Base-by-base conservation (phyloP, 2,888 invertebrate genomes). In the Platycheirus rosarum region DNA sequence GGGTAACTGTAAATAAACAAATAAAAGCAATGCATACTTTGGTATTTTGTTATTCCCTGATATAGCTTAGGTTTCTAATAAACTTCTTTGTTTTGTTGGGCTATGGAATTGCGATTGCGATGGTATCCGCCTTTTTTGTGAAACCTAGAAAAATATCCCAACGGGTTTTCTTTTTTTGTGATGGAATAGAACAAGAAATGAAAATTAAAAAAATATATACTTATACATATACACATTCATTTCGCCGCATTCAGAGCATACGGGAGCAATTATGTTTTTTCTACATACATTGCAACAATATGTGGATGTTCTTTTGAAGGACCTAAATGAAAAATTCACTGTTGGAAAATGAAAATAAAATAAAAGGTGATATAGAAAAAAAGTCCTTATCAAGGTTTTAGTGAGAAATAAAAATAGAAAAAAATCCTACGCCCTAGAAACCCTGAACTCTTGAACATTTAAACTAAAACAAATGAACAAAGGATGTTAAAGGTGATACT, bases 281-380 rank as follows among this genome's bases (percentile, higher is more conserved):
- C 29, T 49, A 65, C 63, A 74, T 53, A 55, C 44, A 44, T 46
- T 71, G 42, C 66, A 53, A 40, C 37, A 44, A 1, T 44, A 7
- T 44, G 11, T 18, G 16, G 20, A 7, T n/a, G 11, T 40, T 40
- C 4, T n/a, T 40, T 37, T 40, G 14, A 1, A 37, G 13, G 13
- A 37, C 16, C 13, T 70, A 53, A 74, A 79, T 79, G 74, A 79
- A 74, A 74, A 73, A 69, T 20, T 55, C 40, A 11, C 35, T 46
- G 14, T 9, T n/a, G 29, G 9, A 29, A 48, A 44, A 55, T 35
- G 55, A 48, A 29, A 49, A 48, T 4, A 46, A 76, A 53, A 65
- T 29, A 46, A 76, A 53, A 65, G 32, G 75, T 57, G 44, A 65
- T 75, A 18, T 8, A 18, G 7, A 65, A 53, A 49, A 48, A 3